These are phyloP conservation scores for Pocillopora verrucosa DNA, from an alignment of 64 coral and sea anemone genomes.

Conservation along the genomic window DNA sequence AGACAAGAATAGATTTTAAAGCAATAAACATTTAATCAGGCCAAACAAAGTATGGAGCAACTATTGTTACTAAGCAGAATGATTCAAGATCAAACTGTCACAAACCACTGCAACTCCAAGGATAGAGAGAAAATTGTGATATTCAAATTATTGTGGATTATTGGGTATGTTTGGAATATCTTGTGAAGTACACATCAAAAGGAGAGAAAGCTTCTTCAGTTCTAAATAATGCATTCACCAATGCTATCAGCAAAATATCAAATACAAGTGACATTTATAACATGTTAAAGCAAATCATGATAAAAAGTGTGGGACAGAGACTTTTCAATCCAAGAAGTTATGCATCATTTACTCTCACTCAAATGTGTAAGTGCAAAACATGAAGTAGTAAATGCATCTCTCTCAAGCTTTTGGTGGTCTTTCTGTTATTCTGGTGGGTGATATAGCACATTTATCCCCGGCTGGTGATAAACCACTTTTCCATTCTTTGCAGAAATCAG, in stretches of 20 bases:
- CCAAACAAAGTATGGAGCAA: not conserved
- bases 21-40: not conserved
- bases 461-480: constrained; percentile 54
- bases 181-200: constrained; percentile 43
- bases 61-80: constrained; percentile 42
- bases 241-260: not conserved
- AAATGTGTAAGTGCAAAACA: constrained; percentile 17
- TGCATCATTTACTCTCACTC: constrained; percentile 43
- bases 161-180: not conserved
- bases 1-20: constrained; percentile 32
- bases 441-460: constrained; percentile 51
- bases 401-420: constrained; percentile 44
- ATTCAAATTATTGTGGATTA: constrained; percentile 42
- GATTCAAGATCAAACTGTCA: constrained; percentile 41
- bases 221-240: constrained; percentile 23
- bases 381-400: constrained; percentile 36
- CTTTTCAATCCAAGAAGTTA: constrained; percentile 9
- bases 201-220: constrained; percentile 26
- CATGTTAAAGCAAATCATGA: not conserved
- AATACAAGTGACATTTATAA: not conserved
- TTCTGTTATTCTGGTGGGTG: constrained; percentile 49
- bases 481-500: constrained; percentile 26
- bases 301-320: not conserved
- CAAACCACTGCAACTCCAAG: constrained; percentile 37
- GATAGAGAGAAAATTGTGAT: constrained; percentile 54